Conservation (phyloP, 1,140 invertebrate genomes). For the Manduca sexta region DNA sequence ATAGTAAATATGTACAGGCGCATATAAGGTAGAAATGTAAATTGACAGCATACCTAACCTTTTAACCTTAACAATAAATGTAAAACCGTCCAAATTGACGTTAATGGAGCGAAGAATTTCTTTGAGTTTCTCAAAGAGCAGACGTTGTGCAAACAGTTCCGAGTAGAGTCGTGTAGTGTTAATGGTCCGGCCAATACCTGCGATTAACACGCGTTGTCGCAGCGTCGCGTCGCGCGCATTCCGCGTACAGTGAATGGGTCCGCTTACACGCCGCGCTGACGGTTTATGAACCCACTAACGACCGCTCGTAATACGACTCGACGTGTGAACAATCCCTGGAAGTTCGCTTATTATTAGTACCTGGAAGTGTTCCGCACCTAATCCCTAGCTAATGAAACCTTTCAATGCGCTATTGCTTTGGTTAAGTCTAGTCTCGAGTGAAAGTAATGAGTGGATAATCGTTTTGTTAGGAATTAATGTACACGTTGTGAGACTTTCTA, state of each 20-base stretch:
- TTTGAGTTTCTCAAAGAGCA: neutral
- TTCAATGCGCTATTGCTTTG: neutral
- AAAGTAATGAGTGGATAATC: neutral
- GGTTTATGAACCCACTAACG: conserved; percentile 27
- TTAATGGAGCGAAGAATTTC: too few species aligned
- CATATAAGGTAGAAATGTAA: too few species aligned
- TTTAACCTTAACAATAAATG: too few species aligned
- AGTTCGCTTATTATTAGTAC: conserved; percentile 34
- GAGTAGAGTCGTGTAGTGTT: neutral
- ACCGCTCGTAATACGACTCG: conserved; percentile 26
- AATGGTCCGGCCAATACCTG: neutral
- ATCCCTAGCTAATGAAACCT: conserved; percentile 3
- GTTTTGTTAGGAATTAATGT: neutral
- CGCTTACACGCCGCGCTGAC: conserved; percentile 5
- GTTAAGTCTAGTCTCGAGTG: neutral
- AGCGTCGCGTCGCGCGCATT: conserved; percentile 5
- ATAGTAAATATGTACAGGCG: too few species aligned
- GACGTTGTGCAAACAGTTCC: neutral
- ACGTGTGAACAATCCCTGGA: conserved; percentile 26
- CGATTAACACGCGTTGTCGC: too few species aligned
- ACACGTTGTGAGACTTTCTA: too few species aligned
- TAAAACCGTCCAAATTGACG: too few species aligned
- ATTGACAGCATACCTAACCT: too few species aligned
- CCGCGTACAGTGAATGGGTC: conserved; percentile 17
- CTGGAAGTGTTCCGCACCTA: conserved; percentile 17